Conservation (phyloP, 2,113 vertebrate genomes). For the Puffinus mauretanicus region DNA sequence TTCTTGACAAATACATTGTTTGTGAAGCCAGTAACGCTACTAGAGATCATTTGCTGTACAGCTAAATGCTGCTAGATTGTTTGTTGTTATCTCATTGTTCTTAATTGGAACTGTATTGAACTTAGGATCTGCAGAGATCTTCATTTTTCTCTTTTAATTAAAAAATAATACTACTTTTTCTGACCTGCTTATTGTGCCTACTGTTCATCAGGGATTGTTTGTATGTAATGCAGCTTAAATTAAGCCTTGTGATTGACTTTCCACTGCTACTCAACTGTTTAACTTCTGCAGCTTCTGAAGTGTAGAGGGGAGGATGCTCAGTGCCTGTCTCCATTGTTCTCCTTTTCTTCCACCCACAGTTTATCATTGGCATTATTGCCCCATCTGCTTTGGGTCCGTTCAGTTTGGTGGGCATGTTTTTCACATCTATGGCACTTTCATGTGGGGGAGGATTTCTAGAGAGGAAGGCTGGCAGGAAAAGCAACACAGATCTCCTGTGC, state of each 20-base stretch:
- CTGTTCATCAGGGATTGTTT: neutral
- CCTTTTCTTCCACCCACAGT: neutral
- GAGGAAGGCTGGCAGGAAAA: neutral
- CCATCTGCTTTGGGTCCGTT: neutral
- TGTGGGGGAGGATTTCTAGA: neutral
- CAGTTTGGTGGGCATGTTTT: neutral
- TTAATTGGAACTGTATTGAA: neutral
- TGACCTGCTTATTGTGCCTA: neutral
- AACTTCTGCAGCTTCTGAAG: neutral
- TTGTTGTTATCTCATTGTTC: neutral
- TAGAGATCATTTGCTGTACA: neutral
- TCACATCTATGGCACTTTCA: fast-evolving
- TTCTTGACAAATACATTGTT: neutral
- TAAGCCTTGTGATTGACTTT: neutral
- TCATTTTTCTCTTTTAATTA: neutral
- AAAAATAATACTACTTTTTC: neutral
- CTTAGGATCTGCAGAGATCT: neutral
- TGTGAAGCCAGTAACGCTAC: neutral
- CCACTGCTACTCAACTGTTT: neutral
- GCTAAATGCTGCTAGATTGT: neutral
- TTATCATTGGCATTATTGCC: neutral
- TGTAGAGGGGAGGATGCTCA: neutral
- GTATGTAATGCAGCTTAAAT: neutral
- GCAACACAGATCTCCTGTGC: neutral
- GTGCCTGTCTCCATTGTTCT: neutral